Conservation (phyloP, 2,888 invertebrate genomes). For the Encarsia formosa region DNA sequence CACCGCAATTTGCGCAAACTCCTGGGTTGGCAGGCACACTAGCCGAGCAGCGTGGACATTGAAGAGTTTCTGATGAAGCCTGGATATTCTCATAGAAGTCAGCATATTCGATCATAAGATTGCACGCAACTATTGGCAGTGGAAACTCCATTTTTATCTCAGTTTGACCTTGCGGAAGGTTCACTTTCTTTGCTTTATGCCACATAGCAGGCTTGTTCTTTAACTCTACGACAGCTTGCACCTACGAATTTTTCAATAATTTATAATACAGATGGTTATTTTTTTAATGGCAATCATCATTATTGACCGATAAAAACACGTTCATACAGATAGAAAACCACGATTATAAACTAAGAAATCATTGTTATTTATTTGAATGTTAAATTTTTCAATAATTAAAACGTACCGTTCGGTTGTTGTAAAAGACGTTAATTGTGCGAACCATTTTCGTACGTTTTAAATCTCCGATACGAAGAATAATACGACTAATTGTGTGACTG, state of each 20-base stretch:
- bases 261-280: no score
- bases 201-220: constrained; percentile 95
- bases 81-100: constrained; percentile 96
- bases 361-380: no score
- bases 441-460: constrained; percentile 97
- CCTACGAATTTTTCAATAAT: background rate
- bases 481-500: constrained; percentile 92
- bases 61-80: constrained; percentile 87
- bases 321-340: no score
- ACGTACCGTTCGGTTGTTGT: constrained; percentile 87
- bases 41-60: constrained; percentile 94
- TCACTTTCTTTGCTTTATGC: constrained; percentile 94
- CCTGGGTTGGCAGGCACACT: constrained; percentile 97
- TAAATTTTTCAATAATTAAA: background rate
- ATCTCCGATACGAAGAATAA: constrained; percentile 89
- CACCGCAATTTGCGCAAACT: constrained; percentile 94
- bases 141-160: constrained; percentile 97
- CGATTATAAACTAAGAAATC: no score
- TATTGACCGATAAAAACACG: no score
- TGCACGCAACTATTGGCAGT: constrained; percentile 94
- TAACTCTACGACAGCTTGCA: constrained; percentile 91
- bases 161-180: constrained; percentile 84
- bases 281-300: no score
- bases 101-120: constrained; percentile 96
- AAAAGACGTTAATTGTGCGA: constrained; percentile 90